Evolutionary conservation across 2,888 invertebrate species (phyloP).

Genomic region (Poecilus cupreus): DNA sequence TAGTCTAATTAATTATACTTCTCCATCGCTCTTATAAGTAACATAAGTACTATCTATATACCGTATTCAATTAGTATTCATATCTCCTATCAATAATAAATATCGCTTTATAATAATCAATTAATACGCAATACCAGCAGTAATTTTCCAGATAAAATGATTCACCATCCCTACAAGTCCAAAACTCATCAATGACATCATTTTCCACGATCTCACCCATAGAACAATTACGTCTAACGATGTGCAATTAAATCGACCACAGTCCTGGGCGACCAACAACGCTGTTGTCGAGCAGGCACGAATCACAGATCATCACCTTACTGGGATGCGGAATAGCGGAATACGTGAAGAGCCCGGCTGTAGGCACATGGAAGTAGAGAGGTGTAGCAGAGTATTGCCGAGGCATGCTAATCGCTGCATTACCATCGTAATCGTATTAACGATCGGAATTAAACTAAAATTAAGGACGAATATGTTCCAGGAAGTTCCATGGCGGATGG

Average conservation of each 20-base stretch:
- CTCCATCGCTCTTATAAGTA: neutral
- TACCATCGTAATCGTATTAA: constrained; percentile 50
- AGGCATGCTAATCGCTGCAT: constrained; percentile 47
- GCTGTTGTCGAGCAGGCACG: neutral
- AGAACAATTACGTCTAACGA: constrained; percentile 14
- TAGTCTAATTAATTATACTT: too few species aligned
- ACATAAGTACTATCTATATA: neutral
- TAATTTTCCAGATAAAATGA: neutral
- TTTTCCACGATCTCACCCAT: neutral
- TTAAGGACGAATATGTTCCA: constrained; percentile 45
- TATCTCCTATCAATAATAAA: neutral
- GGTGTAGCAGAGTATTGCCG: neutral
- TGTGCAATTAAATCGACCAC: neutral
- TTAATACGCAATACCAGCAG: neutral
- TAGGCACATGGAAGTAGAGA: neutral
- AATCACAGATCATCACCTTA: constrained; percentile 16
- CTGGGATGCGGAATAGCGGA: neutral
- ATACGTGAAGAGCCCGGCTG: too few species aligned
- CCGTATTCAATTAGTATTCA: neutral
- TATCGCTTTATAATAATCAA: neutral
- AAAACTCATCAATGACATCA: constrained; percentile 1
- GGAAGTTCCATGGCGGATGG: too few species aligned
- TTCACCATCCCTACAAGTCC: neutral
- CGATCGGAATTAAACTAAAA: constrained; percentile 56
- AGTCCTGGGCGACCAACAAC: neutral